A percentile compares a stretch with the other conserved stretches of the same genome.
Evolutionary conservation across 1,140 invertebrate genomes (phyloP).

Genomic region (Bombus superbus): DNA sequence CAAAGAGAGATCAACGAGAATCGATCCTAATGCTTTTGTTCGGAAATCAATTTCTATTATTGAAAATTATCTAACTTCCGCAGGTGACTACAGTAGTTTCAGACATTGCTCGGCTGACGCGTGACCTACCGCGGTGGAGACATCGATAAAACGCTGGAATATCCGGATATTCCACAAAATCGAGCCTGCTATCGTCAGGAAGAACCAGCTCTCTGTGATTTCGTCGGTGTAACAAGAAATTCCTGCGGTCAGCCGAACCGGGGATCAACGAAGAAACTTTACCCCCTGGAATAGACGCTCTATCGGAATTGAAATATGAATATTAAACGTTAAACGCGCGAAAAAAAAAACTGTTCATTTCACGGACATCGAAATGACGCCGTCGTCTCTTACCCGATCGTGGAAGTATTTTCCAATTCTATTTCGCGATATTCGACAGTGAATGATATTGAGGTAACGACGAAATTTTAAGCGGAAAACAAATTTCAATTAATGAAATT

Average conservation of each 20-base stretch:
- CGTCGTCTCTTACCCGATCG: background rate
- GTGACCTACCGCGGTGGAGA: background rate
- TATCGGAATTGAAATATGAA: slow-evolving; percentile 30
- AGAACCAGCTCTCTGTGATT: slow-evolving; percentile 1
- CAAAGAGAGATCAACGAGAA: background rate
- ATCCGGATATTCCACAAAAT: slow-evolving; percentile 50
- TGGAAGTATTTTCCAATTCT: background rate
- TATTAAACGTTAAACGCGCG: slow-evolving; percentile 32
- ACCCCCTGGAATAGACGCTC: slow-evolving; percentile 23
- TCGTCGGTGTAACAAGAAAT: slow-evolving; percentile 50
- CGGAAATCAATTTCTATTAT: slow-evolving; percentile 15
- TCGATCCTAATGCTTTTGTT: background rate
- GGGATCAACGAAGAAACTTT: slow-evolving; percentile 49
- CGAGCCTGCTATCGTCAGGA: slow-evolving; percentile 16
- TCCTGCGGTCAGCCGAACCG: slow-evolving; percentile 40
- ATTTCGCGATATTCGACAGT: background rate
- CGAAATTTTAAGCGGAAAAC: background rate
- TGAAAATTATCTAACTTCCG: slow-evolving; percentile 23
- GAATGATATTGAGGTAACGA: background rate
- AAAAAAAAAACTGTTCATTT: slow-evolving; percentile 5
- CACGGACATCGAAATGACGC: background rate
- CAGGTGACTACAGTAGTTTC: background rate
- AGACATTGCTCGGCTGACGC: background rate
- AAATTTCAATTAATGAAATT: background rate
- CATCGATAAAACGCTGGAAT: slow-evolving; percentile 36